Evolutionary conservation across 37 sponge, comb jelly and placozoan genomes (phyloP).

Genomic region (Geodia barretti): DNA sequence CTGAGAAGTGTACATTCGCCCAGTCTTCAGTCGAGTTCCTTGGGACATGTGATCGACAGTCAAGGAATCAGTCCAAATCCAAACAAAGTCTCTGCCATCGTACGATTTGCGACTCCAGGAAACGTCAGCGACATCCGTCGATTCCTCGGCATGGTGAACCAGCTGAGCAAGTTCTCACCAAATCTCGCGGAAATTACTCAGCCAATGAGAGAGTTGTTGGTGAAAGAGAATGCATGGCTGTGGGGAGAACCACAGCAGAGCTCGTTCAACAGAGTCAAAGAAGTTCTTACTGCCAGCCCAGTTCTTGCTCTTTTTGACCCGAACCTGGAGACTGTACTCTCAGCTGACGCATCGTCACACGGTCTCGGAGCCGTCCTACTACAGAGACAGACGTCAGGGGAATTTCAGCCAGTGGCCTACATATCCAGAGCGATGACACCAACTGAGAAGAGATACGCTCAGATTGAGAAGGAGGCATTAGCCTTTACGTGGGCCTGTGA

Average conservation of each 20-base stretch:
- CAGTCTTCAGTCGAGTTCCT: slow-evolving; percentile 19
- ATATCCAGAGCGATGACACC: slow-evolving; percentile 38
- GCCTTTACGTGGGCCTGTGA: slow-evolving; percentile 49
- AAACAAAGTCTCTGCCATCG: slow-evolving; percentile 32
- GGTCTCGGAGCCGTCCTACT: slow-evolving; percentile 40
- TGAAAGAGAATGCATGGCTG: slow-evolving; percentile 13
- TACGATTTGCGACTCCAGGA: background rate
- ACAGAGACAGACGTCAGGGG: slow-evolving; percentile 24
- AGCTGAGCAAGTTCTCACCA: slow-evolving; percentile 31
- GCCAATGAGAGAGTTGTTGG: slow-evolving; percentile 30
- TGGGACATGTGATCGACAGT: slow-evolving; percentile 22
- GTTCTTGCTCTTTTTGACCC: slow-evolving; percentile 20
- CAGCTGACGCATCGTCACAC: slow-evolving; percentile 41
- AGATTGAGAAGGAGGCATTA: slow-evolving; percentile 60
- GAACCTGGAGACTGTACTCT: background rate
- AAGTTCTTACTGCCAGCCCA: slow-evolving; percentile 10
- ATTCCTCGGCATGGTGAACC: slow-evolving; percentile 41
- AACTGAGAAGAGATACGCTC: slow-evolving; percentile 41
- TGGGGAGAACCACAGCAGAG: slow-evolving; percentile 17
- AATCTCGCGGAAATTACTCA: slow-evolving; percentile 20
- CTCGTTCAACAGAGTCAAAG: slow-evolving; percentile 22
- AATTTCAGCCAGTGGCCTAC: slow-evolving; percentile 45
- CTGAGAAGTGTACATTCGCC: slow-evolving; percentile 28
- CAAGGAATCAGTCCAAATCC: slow-evolving; percentile 51
- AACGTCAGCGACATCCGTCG: slow-evolving; percentile 44